Evolutionary conservation across 2,888 invertebrate genomes (phyloP).

Genomic region (Therioaphis trifolii): DNA sequence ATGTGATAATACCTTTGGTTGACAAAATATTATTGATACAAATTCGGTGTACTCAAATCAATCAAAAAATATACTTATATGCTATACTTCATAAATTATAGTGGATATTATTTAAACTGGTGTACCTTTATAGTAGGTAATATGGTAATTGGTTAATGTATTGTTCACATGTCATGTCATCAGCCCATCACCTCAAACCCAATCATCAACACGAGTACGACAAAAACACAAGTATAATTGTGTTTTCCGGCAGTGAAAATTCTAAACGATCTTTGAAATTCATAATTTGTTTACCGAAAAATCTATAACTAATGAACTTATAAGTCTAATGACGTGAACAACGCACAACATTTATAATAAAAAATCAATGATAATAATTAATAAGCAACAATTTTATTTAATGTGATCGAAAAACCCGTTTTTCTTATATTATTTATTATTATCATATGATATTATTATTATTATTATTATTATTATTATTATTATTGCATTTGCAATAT

Average conservation of each 20-base stretch:
- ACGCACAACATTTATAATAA: neutral
- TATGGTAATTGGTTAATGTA: no score
- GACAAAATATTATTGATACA: no score
- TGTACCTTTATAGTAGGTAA: no score
- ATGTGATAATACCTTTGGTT: no score
- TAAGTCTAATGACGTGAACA: neutral
- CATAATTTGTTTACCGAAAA: neutral
- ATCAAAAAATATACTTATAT: no score
- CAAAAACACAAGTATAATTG: neutral
- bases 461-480: conserved; percentile 26
- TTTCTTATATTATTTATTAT: conserved; percentile 43
- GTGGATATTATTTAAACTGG: no score
- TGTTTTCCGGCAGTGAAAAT: no score
- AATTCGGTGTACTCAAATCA: no score
- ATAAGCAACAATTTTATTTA: conserved; percentile 6
- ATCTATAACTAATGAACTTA: neutral
- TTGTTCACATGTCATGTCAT: no score
- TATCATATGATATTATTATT: neutral
- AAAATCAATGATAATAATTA: conserved; percentile 1
- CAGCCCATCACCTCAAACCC: no score
- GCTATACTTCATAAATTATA: no score
- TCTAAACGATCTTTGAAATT: neutral
- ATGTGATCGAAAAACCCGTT: conserved; percentile 29
- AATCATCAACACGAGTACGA: neutral
- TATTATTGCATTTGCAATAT: conserved; percentile 51